Evolutionary conservation across 2,113 vertebrate genomes (phyloP).

Genomic region (Larimichthys crocea): DNA sequence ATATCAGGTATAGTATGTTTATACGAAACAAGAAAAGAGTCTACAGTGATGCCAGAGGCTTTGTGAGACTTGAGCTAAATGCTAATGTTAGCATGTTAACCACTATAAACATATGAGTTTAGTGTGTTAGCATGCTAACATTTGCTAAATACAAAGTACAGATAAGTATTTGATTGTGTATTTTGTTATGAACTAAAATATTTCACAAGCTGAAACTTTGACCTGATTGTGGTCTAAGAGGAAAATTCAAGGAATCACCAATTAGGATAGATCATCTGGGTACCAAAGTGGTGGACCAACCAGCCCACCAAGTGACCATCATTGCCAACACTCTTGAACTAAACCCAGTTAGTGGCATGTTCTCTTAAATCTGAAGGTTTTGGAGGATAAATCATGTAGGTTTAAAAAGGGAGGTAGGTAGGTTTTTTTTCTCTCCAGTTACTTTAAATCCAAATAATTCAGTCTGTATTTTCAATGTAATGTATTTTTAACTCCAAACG

Average conservation of each 20-base stretch:
- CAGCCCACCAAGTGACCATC: neutral
- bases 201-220: neutral
- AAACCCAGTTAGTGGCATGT: neutral
- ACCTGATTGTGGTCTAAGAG: neutral
- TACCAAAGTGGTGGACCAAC: neutral
- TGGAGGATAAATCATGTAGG: neutral
- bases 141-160: neutral
- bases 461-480: neutral
- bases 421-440: neutral
- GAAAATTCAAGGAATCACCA: neutral
- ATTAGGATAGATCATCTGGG: neutral
- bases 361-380: neutral
- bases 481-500: conserved; percentile 22
- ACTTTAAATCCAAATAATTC: neutral
- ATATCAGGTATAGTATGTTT: neutral
- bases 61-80: neutral
- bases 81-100: no score
- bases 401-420: neutral
- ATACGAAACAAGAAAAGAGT: neutral
- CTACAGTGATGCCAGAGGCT: neutral
- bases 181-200: neutral
- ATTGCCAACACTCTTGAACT: neutral
- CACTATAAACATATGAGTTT: no score
- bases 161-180: neutral
- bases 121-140: no score